phyloP scores from a whole-genome alignment of 92 coral and sea anemone species.

The Anthopleura xanthogrammica region DNA sequence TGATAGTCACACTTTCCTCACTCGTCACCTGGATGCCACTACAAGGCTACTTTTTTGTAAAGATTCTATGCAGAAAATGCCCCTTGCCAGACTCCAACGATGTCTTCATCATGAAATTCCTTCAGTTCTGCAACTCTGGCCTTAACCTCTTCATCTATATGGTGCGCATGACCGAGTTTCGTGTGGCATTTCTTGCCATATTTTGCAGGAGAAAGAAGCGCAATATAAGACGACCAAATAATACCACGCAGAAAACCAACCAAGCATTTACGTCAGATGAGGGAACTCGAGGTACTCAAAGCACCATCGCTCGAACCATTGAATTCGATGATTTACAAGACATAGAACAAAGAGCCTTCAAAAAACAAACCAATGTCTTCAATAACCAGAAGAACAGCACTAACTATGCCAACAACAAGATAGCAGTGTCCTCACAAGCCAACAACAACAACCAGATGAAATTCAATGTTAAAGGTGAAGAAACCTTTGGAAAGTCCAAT shows the following conservation, averaged over 20 bases:
- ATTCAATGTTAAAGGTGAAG: no score
- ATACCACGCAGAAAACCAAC: not conserved
- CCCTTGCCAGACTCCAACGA: slow-evolving; percentile 6
- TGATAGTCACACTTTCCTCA: slow-evolving; percentile 34
- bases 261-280: not conserved
- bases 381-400: not conserved
- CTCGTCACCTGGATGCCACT: slow-evolving; percentile 30
- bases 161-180: slow-evolving; percentile 20
- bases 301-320: not conserved
- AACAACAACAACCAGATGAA: no score
- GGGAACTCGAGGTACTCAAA: not conserved
- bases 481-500: no score
- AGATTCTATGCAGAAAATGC: slow-evolving; percentile 2
- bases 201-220: not conserved
- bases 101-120: slow-evolving; percentile 26
- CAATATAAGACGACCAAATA: not conserved
- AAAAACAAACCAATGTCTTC: not conserved
- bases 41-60: not conserved
- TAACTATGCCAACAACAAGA: not conserved
- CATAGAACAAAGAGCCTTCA: not conserved
- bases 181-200: slow-evolving; percentile 22
- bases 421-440: no score
- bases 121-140: slow-evolving; percentile 25
- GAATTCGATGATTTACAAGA: not conserved
- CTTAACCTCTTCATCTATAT: slow-evolving; percentile 22